These are phyloP conservation scores for Arion vulgaris DNA, from an alignment of 1,140 invertebrate genomes.

Conservation along the genomic window DNA sequence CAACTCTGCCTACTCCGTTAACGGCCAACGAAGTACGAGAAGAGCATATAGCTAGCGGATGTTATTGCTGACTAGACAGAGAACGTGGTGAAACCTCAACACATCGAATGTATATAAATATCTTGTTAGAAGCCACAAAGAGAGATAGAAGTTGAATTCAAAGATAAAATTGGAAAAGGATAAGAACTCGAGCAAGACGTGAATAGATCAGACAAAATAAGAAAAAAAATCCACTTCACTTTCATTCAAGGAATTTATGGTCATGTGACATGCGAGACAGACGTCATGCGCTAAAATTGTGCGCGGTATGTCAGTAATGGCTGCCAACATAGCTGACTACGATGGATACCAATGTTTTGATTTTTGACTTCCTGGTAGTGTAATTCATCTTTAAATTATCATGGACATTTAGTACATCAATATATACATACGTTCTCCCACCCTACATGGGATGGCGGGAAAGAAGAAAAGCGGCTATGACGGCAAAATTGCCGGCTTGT, in stretches of 20 bases:
- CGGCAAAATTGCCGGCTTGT: conserved; percentile 94
- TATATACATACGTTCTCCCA: neutral
- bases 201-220: no score
- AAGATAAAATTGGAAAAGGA: no score
- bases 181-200: no score
- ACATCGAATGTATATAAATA: no score
- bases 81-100: no score
- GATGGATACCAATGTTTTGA: conserved; percentile 32
- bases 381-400: neutral
- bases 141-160: no score
- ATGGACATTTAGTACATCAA: neutral
- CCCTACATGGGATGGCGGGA: conserved; percentile 43
- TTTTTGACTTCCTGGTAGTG: neutral
- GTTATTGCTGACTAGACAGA: no score
- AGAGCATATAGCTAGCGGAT: no score
- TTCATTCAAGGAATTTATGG: conserved; percentile 10
- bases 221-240: no score
- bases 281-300: conserved; percentile 42
- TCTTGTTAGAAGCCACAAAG: no score
- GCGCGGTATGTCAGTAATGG: conserved; percentile 44
- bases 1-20: no score
- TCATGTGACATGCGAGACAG: conserved; percentile 32
- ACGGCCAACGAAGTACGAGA: no score
- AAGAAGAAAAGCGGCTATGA: conserved; percentile 75
- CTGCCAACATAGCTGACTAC: conserved; percentile 26